These are phyloP conservation scores for Eupsilia transversa DNA, from an alignment of 2,888 invertebrate species.

Conservation along the genomic window DNA sequence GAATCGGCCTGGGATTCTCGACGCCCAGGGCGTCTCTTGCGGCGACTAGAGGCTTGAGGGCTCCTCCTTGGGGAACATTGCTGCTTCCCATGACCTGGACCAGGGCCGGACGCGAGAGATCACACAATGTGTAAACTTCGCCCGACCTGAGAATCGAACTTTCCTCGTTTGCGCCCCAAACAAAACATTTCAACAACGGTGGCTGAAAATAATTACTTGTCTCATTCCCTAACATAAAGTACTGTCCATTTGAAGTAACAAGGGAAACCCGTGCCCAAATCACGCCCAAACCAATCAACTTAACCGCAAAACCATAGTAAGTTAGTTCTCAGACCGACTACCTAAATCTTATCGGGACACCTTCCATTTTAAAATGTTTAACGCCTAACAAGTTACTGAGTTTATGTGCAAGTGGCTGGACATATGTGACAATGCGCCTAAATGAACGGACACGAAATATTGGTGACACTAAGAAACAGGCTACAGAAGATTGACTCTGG, in stretches of 20 bases:
- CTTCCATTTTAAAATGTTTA: conserved; percentile 69
- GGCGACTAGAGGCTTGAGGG: no score
- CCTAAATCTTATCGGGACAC: conserved; percentile 70
- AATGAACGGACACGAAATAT: conserved; percentile 67
- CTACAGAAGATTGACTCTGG: conserved; percentile 18
- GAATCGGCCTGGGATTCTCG: no score
- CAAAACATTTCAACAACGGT: neutral
- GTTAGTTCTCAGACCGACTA: conserved; percentile 48
- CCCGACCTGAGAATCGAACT: no score
- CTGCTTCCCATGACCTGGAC: no score
- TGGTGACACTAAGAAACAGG: neutral
- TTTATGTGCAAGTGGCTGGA: conserved; percentile 70
- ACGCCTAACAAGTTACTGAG: conserved; percentile 68
- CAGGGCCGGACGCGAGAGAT: no score
- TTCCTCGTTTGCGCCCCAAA: neutral
- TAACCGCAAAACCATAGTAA: conserved; percentile 47
- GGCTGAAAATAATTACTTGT: conserved; percentile 19
- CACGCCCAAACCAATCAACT: neutral
- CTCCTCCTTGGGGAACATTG: no score
- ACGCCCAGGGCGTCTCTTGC: no score
- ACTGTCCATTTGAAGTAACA: neutral
- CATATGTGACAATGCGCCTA: conserved; percentile 67
- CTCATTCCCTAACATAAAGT: conserved; percentile 19
- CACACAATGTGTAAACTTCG: no score
- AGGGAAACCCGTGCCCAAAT: neutral